These are phyloP conservation scores for Abrostola tripartita DNA, from an alignment of 2,888 invertebrate species.

Conservation along the genomic window DNA sequence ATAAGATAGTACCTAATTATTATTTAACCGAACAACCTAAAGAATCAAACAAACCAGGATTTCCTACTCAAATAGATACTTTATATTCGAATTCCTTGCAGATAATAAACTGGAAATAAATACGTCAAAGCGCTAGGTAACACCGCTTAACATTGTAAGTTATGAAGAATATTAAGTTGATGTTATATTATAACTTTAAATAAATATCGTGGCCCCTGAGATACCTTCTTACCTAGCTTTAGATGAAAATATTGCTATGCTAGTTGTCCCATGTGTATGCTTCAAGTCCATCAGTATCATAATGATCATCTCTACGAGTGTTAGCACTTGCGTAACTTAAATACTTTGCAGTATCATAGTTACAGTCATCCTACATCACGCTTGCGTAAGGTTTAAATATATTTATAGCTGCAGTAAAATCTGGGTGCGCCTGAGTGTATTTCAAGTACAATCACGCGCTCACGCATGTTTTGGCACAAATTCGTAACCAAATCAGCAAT, in stretches of 20 bases:
- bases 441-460: conserved; percentile 54
- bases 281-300: conserved; percentile 8
- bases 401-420: conserved; percentile 22
- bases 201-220: too few species aligned
- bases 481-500: conserved; percentile 54
- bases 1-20: conserved; percentile 18
- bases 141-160: too few species aligned
- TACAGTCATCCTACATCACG: conserved; percentile 35
- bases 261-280: not conserved
- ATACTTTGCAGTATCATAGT: conserved; percentile 32
- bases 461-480: conserved; percentile 60
- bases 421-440: conserved; percentile 34
- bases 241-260: too few species aligned
- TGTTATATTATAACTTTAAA: too few species aligned
- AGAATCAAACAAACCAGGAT: too few species aligned
- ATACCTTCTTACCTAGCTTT: too few species aligned
- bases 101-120: too few species aligned
- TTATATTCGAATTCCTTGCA: too few species aligned
- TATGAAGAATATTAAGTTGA: too few species aligned
- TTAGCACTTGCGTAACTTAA: conserved; percentile 40
- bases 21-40: too few species aligned
- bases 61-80: too few species aligned
- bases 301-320: conserved; percentile 11
- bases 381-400: conserved; percentile 45
- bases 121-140: too few species aligned